Conservation (phyloP, 2,113 vertebrate genomes). For the Pomatostomus ruficeps region DNA sequence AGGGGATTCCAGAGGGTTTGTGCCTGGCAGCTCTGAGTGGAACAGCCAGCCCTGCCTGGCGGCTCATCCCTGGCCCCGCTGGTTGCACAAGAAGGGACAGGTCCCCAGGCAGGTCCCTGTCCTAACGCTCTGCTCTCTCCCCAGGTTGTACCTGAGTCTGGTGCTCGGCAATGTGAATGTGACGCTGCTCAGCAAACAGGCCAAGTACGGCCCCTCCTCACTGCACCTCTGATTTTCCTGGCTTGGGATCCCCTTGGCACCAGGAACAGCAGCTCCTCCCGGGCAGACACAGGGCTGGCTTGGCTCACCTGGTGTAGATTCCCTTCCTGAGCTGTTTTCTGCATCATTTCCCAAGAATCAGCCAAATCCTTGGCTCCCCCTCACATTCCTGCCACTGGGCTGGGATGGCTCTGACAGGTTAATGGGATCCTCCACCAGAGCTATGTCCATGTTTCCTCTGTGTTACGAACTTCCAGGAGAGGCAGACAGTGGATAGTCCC, state of each 20-base stretch:
- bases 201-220: conserved; percentile 74
- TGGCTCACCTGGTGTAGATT: not conserved
- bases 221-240: not conserved
- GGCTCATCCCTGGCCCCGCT: not conserved
- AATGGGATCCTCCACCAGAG: not conserved
- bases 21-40: not conserved
- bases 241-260: not conserved
- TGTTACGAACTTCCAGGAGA: not conserved
- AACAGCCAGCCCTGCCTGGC: too few species aligned
- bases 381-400: accelerated
- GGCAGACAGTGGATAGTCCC: not conserved
- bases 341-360: not conserved
- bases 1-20: not conserved
- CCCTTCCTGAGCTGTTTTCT: not conserved
- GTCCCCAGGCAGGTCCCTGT: not conserved
- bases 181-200: conserved; percentile 91
- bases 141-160: conserved; percentile 90
- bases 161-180: conserved; percentile 93
- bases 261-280: accelerated
- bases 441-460: accelerated
- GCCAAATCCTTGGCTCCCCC: not conserved
- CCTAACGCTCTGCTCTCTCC: not conserved
- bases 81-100: not conserved
- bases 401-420: not conserved
- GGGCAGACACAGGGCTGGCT: not conserved